Evolutionary conservation across 2,797 vertebrate species (phyloP), one percentile per base, ranked within the genome.

Genomic region (Arrhamphus sclerolepis): DNA sequence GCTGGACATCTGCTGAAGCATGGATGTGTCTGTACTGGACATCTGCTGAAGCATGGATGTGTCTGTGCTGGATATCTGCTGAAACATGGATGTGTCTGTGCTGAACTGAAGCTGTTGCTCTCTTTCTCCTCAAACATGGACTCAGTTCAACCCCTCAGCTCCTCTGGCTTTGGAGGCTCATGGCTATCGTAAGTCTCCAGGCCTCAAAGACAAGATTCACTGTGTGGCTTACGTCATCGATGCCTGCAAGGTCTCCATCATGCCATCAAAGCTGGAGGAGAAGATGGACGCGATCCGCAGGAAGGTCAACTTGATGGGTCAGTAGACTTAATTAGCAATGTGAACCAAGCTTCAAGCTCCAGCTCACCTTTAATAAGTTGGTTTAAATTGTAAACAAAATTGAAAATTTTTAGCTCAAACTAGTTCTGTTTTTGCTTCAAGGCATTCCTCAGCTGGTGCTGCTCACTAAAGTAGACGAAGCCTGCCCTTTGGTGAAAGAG

Each of bases 391-490:
- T 24, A 46, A 22, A 13, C 13, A 10, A n/a, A n/a, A n/a, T n/a
- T n/a, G n/a, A n/a, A n/a, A n/a, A n/a, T n/a, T n/a, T n/a, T n/a
- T n/a, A n/a, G n/a, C n/a, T n/a, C n/a, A n/a, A n/a, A n/a, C n/a
- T n/a, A n/a, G n/a, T 16, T 6, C 10, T 14, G 3, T 7, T 2
- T 20, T 1, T 64, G 24, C 54, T 46, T 73, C 2, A 46, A 91
- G 89, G 76, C 16, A 48, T 91, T 41, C 81, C 86, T 47, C 88
- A 91, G 82, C 61, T 91, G 63, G 76, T 88, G 21, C 53, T 91
- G 49, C 42, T 90, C 69, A 87, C 89, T 17, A 90, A 85, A 66
- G 82, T 86, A 8, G 90, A 91, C 38, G 87, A 89, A 60, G 80
- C 81, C 17, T 89, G 87, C 46, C 77, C 78, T 22, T 18, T 55